A percentile compares a stretch with the other conserved stretches of the same genome.
Evolutionary conservation across 2,888 invertebrate species (phyloP).

Genomic region (Apamea anceps): DNA sequence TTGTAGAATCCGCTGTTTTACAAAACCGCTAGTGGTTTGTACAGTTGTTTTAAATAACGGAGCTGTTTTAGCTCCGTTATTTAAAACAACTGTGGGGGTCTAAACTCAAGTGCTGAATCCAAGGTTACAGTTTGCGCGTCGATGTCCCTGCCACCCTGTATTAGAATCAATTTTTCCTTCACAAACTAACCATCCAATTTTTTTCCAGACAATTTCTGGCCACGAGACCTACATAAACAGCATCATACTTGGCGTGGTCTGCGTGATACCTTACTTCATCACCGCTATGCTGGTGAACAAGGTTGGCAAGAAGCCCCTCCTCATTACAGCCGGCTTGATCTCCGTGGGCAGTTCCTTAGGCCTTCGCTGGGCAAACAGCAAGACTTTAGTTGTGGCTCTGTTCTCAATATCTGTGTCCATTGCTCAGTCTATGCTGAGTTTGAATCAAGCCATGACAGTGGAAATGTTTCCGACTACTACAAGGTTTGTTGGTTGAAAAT

Average conservation of each 20-base stretch:
- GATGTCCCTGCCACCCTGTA: too few relatives aligned
- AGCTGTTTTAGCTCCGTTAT: too few relatives aligned
- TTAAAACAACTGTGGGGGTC: too few relatives aligned
- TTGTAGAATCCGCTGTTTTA: too few relatives aligned
- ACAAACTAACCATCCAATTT: neutral
- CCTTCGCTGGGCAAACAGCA: constrained; percentile 75
- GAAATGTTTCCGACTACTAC: constrained; percentile 80
- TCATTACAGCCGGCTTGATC: constrained; percentile 68
- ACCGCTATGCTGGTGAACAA: constrained; percentile 77
- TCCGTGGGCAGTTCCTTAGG: constrained; percentile 68
- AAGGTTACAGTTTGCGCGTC: too few relatives aligned
- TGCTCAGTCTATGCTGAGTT: constrained; percentile 73
- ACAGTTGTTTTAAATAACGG: too few relatives aligned
- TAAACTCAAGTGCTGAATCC: too few relatives aligned
- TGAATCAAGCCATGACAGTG: constrained; percentile 77
- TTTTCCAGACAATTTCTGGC: constrained; percentile 77
- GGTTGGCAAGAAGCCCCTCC: constrained; percentile 79
- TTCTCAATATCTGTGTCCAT: constrained; percentile 74
- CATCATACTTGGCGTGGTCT: constrained; percentile 78
- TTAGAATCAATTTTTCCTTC: too few relatives aligned
- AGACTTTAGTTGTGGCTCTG: constrained; percentile 73
- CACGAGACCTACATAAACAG: constrained; percentile 82
- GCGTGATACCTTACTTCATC: constrained; percentile 75
- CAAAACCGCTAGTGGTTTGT: too few relatives aligned
- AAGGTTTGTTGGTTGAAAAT: constrained; percentile 69